Conservation (phyloP, 2,888 invertebrate genomes). For the Drosophila ezoana region DNA sequence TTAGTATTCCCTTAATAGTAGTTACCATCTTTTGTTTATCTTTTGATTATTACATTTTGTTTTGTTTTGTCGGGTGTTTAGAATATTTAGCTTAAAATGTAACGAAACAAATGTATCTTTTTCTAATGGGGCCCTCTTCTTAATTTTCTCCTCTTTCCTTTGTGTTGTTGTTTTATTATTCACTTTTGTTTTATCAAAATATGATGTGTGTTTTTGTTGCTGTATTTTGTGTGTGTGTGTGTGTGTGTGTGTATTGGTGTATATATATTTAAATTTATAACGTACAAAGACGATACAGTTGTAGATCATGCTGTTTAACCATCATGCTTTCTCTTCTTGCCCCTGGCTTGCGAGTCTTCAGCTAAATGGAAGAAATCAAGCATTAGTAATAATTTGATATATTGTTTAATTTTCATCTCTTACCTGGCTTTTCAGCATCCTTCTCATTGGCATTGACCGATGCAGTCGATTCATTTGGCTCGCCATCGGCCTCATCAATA, state of each 20-base stretch:
- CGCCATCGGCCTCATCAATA: slow-evolving; percentile 85
- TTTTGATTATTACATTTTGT: slow-evolving; percentile 72
- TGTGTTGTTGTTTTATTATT: slow-evolving; percentile 28
- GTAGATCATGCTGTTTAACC: slow-evolving; percentile 82
- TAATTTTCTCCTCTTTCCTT: background rate
- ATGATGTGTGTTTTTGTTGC: slow-evolving; percentile 73
- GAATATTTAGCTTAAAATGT: slow-evolving; percentile 65
- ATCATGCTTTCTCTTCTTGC: slow-evolving; percentile 91
- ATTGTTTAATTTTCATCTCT: background rate
- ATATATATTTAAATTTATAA: slow-evolving; percentile 70
- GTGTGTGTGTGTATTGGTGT: slow-evolving; percentile 43
- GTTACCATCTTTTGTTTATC: slow-evolving; percentile 52
- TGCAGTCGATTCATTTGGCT: slow-evolving; percentile 75
- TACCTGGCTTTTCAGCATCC: slow-evolving; percentile 67
- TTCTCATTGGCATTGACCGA: slow-evolving; percentile 69
- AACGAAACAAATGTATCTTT: slow-evolving; percentile 66
- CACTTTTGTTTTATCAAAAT: slow-evolving; percentile 71
- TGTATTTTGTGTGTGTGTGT: slow-evolving; percentile 51
- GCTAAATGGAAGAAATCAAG: background rate
- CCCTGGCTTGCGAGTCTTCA: slow-evolving; percentile 87
- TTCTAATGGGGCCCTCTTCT: slow-evolving; percentile 56
- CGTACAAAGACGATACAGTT: slow-evolving; percentile 74
- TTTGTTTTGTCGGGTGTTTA: slow-evolving; percentile 44
- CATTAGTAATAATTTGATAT: background rate
- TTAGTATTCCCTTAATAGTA: slow-evolving; percentile 57